Percentiles rank a stretch among this genome's conserved stretches.
phyloP scores from a whole-genome alignment of 2,888 invertebrate species.

The Hypselothyrea guttata region DNA sequence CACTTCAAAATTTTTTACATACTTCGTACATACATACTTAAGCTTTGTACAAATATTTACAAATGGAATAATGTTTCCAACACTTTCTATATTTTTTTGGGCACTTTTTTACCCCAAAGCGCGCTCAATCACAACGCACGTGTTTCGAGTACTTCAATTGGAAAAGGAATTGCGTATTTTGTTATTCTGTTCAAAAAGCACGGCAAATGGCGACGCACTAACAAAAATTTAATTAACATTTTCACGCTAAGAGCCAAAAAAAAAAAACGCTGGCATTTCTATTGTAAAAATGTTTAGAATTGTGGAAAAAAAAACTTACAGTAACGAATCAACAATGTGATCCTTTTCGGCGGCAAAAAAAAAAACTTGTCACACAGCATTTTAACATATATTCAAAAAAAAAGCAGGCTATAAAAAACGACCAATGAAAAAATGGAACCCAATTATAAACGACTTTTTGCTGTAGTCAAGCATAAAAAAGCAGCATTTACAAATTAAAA shows the following conservation, averaged over 20 bases:
- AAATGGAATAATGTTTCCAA: too few relatives aligned
- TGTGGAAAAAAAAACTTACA: constrained; percentile 38
- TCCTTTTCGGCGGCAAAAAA: constrained; percentile 32
- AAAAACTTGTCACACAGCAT: constrained; percentile 72
- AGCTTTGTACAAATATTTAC: too few relatives aligned
- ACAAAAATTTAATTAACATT: constrained; percentile 65
- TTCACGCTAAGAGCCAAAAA: constrained; percentile 38
- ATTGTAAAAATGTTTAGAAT: constrained; percentile 43
- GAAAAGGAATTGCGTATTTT: constrained; percentile 50
- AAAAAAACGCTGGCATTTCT: constrained; percentile 23
- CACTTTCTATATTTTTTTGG: too few relatives aligned
- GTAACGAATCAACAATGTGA: constrained; percentile 57
- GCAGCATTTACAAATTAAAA: constrained; percentile 8
- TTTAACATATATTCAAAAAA: constrained; percentile 40
- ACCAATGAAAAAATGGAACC: constrained; percentile 42
- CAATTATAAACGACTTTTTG: constrained; percentile 75
- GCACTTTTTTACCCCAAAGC: too few relatives aligned
- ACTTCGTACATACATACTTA: too few relatives aligned
- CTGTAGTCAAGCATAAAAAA: constrained; percentile 54
- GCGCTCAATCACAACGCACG: too few relatives aligned
- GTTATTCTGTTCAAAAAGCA: constrained; percentile 22
- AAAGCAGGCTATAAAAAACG: constrained; percentile 26
- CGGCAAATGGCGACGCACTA: constrained; percentile 61
- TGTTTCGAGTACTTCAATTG: too few relatives aligned
- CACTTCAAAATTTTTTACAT: too few relatives aligned